Conservation (phyloP, 2,113 vertebrate species). For the Ictidomys tridecemlineatus region DNA sequence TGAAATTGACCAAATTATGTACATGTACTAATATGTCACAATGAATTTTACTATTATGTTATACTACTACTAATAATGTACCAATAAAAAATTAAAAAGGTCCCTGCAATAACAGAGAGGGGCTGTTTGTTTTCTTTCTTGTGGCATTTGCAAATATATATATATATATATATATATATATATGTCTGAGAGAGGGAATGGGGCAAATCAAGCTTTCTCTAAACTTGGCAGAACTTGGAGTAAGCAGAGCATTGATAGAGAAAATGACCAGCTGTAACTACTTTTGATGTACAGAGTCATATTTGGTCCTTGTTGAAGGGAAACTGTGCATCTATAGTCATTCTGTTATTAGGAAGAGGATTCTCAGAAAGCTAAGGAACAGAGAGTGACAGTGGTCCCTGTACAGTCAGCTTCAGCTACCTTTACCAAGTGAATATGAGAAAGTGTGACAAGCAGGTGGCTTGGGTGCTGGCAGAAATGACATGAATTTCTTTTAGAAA, state of each 20-base stretch:
- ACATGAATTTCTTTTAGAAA: neutral
- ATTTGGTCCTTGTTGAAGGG: neutral
- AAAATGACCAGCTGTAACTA: neutral
- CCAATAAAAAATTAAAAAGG: neutral
- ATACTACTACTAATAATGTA: no score
- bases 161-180: neutral
- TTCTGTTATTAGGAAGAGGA: neutral
- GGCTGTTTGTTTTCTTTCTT: neutral
- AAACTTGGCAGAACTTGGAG: neutral
- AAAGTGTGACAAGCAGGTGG: neutral
- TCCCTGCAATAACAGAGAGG: neutral
- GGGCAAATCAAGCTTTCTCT: neutral
- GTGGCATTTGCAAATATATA: neutral
- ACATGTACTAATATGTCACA: no score
- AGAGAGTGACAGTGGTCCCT: neutral
- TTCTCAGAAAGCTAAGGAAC: neutral
- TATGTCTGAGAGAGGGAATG: neutral
- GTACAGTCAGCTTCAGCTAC: neutral
- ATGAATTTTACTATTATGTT: no score
- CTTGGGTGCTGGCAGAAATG: neutral
- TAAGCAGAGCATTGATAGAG: neutral
- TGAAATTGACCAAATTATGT: no score
- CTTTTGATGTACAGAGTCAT: neutral
- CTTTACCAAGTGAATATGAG: neutral
- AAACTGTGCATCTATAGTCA: neutral